phyloP scores from a whole-genome alignment of 2,797 vertebrate species.

The Dipus sagitta region DNA sequence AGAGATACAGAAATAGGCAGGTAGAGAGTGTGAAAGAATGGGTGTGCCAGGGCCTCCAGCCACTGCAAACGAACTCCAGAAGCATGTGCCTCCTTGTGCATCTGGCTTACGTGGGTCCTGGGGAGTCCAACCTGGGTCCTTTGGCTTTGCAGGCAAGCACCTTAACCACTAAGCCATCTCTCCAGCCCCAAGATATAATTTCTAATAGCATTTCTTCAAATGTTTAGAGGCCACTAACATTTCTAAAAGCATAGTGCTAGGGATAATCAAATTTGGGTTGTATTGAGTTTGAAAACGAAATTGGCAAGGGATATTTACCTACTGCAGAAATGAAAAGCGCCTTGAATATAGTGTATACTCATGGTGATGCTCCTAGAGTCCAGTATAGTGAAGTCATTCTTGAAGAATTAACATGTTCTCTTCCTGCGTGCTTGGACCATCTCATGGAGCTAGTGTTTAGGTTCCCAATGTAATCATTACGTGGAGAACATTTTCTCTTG shows the following conservation, averaged over 20 bases:
- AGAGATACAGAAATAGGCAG: too few species aligned
- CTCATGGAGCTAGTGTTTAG: not conserved
- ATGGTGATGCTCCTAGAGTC: not conserved
- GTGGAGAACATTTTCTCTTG: not conserved
- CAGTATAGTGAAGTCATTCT: not conserved
- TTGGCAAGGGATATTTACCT: not conserved
- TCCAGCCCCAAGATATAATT: not conserved
- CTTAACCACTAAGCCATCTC: too few species aligned
- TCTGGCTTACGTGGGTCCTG: too few species aligned
- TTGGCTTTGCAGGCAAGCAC: too few species aligned
- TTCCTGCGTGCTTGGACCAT: not conserved
- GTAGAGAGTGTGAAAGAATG: too few species aligned
- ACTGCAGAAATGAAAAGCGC: conserved; percentile 30
- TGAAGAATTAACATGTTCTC: not conserved
- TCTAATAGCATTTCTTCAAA: not conserved
- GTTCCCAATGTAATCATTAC: not conserved
- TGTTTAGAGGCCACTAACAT: not conserved
- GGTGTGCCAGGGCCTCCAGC: too few species aligned
- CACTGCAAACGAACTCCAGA: too few species aligned
- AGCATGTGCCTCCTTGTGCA: too few species aligned
- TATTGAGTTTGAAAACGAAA: not conserved
- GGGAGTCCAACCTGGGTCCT: too few species aligned
- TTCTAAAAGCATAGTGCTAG: not conserved
- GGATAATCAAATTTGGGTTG: conserved; percentile 3
- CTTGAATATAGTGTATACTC: not conserved